Evolutionary conservation across 2,113 vertebrate genomes (phyloP).

Genomic region (Crypturellus undulatus): DNA sequence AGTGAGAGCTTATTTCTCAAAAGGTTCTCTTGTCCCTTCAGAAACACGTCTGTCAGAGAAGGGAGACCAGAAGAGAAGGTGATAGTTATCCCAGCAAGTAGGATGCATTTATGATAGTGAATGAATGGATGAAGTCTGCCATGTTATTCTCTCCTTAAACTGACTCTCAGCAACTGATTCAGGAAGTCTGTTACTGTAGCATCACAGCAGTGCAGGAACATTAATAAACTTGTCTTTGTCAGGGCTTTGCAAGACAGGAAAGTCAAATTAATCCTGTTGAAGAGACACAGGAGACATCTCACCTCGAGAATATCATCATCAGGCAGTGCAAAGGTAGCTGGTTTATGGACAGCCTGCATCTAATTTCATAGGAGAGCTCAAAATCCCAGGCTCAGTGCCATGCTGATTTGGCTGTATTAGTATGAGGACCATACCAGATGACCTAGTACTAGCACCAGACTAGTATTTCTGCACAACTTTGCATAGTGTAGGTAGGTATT

Average conservation of each 20-base stretch:
- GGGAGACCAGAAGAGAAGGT: neutral
- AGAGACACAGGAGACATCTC: neutral
- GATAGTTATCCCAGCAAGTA: neutral
- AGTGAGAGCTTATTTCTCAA: neutral
- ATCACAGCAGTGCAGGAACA: neutral
- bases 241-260: neutral
- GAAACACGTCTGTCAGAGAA: neutral
- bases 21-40: neutral
- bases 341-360: neutral
- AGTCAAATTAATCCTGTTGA: neutral
- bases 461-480: neutral
- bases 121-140: neutral
- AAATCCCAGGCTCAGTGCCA: neutral
- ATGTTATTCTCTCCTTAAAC: neutral
- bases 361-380: neutral
- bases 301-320: rapidly evolving
- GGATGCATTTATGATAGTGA: rapidly evolving
- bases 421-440: neutral
- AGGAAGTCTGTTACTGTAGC: neutral
- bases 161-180: neutral
- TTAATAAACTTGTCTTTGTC: neutral
- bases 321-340: neutral
- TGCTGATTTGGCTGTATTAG: neutral
- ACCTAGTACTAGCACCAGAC: neutral
- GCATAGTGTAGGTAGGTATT: rapidly evolving